A percentile compares a stretch with the other conserved stretches of the same genome.
phyloP scores from a whole-genome alignment of 2,113 vertebrate species.

The Muscicapa adusta region DNA sequence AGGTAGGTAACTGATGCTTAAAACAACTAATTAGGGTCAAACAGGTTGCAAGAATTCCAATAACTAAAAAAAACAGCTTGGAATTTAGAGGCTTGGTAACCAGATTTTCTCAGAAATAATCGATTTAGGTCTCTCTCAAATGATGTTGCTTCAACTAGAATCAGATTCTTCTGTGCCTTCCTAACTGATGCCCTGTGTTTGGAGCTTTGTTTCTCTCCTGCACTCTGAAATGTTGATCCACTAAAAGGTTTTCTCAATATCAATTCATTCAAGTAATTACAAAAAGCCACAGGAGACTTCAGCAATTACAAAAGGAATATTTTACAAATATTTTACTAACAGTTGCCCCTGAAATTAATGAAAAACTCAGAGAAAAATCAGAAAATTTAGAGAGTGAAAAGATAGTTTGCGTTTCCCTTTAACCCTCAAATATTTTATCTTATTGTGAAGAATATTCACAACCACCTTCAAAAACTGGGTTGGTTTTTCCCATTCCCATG shows the following conservation, averaged over 20 bases:
- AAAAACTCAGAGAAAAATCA: no score
- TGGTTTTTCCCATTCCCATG: background rate
- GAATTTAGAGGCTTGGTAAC: background rate
- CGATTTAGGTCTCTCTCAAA: background rate
- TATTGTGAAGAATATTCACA: background rate
- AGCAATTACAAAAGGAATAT: background rate
- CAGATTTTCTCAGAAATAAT: background rate
- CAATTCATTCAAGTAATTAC: background rate
- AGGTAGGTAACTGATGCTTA: background rate
- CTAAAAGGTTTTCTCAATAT: background rate
- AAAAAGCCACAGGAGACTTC: background rate
- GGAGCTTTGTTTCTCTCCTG: background rate
- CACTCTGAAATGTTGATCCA: background rate
- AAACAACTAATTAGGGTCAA: background rate
- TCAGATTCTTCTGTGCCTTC: background rate
- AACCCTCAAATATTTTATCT: background rate
- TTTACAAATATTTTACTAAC: background rate
- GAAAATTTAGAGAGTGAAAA: background rate
- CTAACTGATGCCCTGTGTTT: background rate
- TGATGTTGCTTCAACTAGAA: background rate
- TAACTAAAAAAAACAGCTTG: conserved; percentile 16
- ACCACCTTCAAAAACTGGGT: background rate
- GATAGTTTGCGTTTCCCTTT: background rate
- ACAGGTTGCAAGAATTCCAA: background rate
- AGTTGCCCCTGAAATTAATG: background rate